Percentiles rank a stretch among this genome's conserved stretches.
Evolutionary conservation across 2,888 invertebrate species (phyloP).

Genomic region (Pandemis heparana): DNA sequence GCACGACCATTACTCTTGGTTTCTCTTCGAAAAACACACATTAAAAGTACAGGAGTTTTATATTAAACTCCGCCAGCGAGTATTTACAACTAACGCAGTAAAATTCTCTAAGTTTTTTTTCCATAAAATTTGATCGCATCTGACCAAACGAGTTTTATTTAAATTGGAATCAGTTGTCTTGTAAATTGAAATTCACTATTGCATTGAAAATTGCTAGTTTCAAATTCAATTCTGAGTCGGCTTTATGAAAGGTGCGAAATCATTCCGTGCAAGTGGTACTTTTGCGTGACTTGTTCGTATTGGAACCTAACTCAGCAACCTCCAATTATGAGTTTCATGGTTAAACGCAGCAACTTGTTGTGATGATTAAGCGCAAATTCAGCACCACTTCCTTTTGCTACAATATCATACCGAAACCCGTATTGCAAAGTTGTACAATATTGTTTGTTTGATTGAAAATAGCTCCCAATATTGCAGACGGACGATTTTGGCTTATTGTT

Average conservation of each 20-base stretch:
- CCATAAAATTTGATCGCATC: no score
- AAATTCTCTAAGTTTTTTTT: not conserved
- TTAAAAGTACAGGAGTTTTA: not conserved
- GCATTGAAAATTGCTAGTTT: not conserved
- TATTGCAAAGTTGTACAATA: not conserved
- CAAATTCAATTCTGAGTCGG: not conserved
- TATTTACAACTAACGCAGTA: not conserved
- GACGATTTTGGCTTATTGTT: not conserved
- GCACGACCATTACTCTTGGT: constrained; percentile 14
- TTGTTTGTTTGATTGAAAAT: not conserved
- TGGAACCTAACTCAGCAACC: not conserved
- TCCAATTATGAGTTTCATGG: not conserved
- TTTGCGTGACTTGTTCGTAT: not conserved
- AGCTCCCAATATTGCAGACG: not conserved
- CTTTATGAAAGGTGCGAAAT: not conserved
- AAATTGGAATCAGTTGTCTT: not conserved
- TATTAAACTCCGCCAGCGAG: not conserved
- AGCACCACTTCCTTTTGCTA: not conserved
- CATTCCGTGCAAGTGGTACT: not conserved
- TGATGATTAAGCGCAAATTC: not conserved
- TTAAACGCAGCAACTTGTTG: not conserved
- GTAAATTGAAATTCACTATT: not conserved
- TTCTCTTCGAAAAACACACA: constrained; percentile 4
- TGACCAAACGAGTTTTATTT: no score
- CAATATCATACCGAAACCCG: not conserved